Base-by-base conservation (phyloP, 2,888 invertebrate species). In the Drosophila niveifrons region DNA sequence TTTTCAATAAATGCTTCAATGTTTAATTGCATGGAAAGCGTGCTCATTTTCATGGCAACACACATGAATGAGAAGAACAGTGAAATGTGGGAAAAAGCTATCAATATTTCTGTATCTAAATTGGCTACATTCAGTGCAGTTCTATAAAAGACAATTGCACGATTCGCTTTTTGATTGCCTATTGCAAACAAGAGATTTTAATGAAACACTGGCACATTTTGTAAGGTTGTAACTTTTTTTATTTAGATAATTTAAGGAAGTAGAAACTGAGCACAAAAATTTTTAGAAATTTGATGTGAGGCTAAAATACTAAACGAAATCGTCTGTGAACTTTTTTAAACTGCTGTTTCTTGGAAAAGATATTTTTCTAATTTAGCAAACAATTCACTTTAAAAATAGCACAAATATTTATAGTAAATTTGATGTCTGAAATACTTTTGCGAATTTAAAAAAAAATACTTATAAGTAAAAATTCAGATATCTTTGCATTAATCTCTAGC, bases 11-110 rank as follows among this genome's bases (percentile, higher is more conserved):
- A 58, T 39, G 50, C 46, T 29, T 17, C 51, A 8, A 23, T 66
- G 79, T 52, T 77, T 77, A 78, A 88, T 80, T 82, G 83, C 65
- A 52, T 78, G 78, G 78, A 85, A 88, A 71, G 13, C 57, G 17
- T 56, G 57, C 36, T 44, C 34, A 63, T 41, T 28, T 39, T 1
- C 43, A 50, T 70, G 52, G 51, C 6, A 44, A 18, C 13, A 18
- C 36, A 61, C 70, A 57, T 52, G 52, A 52, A 36, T 9, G n/a
- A n/a, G n/a, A n/a, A n/a, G n/a, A n/a, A n/a, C n/a, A 18, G 13
- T 3, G 6, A 62, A 62, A 15, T 3, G 11, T 3, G 4, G 11
- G 2, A 31, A 31, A n/a, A 9, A 17, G 31, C 17, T 31, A 55
- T 34, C 10, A 56, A 31, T 23, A n/a, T 34, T 1, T 31, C 34